phyloP scores from a whole-genome alignment of 2,888 invertebrate species.

The Drosophila lutescens region DNA sequence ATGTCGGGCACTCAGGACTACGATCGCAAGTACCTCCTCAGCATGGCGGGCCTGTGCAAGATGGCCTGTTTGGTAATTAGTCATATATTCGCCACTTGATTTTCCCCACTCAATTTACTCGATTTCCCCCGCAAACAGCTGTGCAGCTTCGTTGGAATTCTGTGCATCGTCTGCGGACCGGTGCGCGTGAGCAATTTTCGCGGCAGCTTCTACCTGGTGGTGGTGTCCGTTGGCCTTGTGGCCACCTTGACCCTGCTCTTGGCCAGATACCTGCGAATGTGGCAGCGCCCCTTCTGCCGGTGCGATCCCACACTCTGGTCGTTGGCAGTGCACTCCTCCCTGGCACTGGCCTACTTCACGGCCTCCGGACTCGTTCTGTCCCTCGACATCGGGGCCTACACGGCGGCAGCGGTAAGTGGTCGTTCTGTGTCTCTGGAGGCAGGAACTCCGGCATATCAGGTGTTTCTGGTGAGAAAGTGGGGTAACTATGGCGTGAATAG shows the following conservation, averaged over 20 bases:
- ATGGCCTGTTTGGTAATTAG: conserved; percentile 63
- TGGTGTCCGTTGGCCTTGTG: conserved; percentile 56
- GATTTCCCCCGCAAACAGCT: conserved; percentile 31
- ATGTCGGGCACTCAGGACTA: conserved; percentile 56
- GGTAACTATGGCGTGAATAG: too few relatives aligned
- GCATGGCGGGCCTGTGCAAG: conserved; percentile 64
- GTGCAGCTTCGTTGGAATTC: conserved; percentile 72
- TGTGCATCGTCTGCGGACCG: conserved; percentile 73
- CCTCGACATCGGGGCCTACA: conserved; percentile 55
- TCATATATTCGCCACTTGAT: background rate
- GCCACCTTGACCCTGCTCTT: conserved; percentile 55
- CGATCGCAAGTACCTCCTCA: conserved; percentile 69
- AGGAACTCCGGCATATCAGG: too few relatives aligned
- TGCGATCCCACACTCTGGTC: conserved; percentile 62
- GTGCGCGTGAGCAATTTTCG: conserved; percentile 76
- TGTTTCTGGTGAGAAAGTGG: too few relatives aligned
- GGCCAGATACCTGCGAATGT: conserved; percentile 64
- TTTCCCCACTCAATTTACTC: background rate
- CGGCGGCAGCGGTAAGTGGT: conserved; percentile 60
- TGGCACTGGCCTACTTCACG: conserved; percentile 59
- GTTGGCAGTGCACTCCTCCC: conserved; percentile 48
- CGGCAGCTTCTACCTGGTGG: conserved; percentile 68
- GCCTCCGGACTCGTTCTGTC: conserved; percentile 66
- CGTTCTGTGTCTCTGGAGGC: too few relatives aligned
- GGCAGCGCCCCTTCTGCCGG: conserved; percentile 61